Base-by-base conservation (phyloP, 1,140 invertebrate species). In the Drosophila ogumai region DNA sequence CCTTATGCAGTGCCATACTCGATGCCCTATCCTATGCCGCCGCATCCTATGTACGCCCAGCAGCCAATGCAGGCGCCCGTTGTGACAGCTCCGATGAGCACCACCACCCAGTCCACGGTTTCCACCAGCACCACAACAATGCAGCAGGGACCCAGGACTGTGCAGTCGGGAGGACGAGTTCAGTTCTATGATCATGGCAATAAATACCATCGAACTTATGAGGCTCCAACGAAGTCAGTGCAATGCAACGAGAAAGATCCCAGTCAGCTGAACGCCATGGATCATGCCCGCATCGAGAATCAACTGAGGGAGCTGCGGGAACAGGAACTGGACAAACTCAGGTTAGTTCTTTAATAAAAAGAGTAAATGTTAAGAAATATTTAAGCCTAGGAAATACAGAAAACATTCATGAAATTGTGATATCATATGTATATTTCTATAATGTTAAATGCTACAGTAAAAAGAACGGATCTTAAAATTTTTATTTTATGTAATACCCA, bases 181-280 rank as follows among this genome's bases (percentile, higher is more conserved):
- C 80, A 92, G 41, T 92, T 85, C 46, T 92, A 85, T 47, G 91
- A 92, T 65, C 91, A 92, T 28, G 81, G 91, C 22, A 92, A 91
- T 52, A 92, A 91, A 43, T 91, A 88, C 56, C 46, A 58, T 13
- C 65, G 76, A 3, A 75, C 84, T 1, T 91, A 92, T 38, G 63
- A 78, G 6, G 80, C 81, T 3, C 54, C 91, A 6, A 28, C 41
- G 3, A 15, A 75, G n/a, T 38, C 72, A 0, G 90, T 91, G 34
- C 80, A 81, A 22, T 40, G 50, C 4, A 81, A 82, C 57, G 46
- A 25, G 8, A 61, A 38, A 2, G 63, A 82, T 57, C 17, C 47
- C 17, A 61, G 34, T 2, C 55, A 85, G 10, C 31, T 76, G 1
- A 92, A 59, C 57, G 91, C 91, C 9, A 86, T 91, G 86, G 86